Conservation (phyloP, 2,888 invertebrate genomes). For the Petrolisthes manimaculis region DNA sequence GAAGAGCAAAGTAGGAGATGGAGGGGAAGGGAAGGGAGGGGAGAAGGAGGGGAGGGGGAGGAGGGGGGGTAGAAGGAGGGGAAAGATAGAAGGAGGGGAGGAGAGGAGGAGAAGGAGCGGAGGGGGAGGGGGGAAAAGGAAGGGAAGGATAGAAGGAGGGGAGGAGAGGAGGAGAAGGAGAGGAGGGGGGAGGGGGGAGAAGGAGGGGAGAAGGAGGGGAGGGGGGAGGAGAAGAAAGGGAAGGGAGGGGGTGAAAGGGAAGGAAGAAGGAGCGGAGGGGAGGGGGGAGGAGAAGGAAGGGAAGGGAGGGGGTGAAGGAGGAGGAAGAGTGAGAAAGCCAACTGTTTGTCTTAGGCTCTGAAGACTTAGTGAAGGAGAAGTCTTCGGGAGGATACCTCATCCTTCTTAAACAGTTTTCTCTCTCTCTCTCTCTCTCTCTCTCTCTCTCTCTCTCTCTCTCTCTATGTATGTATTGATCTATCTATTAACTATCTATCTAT, state of each 20-base stretch:
- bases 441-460: too few species aligned
- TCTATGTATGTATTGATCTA: too few species aligned
- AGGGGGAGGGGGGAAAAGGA: background rate
- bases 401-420: too few species aligned
- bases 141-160: background rate
- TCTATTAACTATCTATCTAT: too few species aligned
- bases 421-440: too few species aligned
- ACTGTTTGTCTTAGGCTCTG: too few species aligned
- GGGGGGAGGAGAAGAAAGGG: constrained; percentile 20
- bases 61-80: background rate
- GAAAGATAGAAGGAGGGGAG: background rate
- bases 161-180: background rate
- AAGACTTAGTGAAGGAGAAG: too few species aligned
- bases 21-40: background rate
- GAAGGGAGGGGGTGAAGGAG: too few species aligned
- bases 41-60: background rate
- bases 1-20: background rate
- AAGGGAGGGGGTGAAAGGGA: background rate
- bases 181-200: background rate
- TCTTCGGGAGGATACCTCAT: too few species aligned
- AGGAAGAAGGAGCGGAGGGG: too few species aligned
- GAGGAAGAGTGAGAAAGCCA: too few species aligned
- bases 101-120: background rate
- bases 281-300: background rate
- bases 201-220: constrained; percentile 12